phyloP scores from a whole-genome alignment of 2,113 vertebrate genomes.

The Apeltes quadracus region DNA sequence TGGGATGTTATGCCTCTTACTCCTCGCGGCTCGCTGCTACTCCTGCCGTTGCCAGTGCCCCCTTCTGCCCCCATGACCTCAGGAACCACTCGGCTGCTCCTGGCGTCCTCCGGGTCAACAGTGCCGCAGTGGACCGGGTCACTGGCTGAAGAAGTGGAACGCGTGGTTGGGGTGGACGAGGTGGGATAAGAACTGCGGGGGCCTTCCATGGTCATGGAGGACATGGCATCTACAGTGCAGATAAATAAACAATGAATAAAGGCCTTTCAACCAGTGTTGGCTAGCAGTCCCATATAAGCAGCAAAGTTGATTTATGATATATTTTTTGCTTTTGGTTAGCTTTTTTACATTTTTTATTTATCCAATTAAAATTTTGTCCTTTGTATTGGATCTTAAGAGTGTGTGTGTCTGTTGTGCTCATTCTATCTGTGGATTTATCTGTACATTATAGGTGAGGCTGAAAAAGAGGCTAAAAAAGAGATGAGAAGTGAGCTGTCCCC shows the following conservation, averaged over 20 bases:
- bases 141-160: slow-evolving; percentile 89
- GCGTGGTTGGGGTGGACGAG: slow-evolving; percentile 94
- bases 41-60: slow-evolving; percentile 47
- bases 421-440: slow-evolving; percentile 13
- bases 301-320: slow-evolving; percentile 68
- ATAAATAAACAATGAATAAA: slow-evolving; percentile 94
- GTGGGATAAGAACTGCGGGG: slow-evolving; percentile 98
- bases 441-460: slow-evolving; percentile 18
- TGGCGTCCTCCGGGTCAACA: slow-evolving; percentile 86
- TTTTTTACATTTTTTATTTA: slow-evolving; percentile 28
- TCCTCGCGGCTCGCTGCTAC: slow-evolving; percentile 57
- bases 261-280: slow-evolving; percentile 81
- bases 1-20: slow-evolving; percentile 81
- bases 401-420: slow-evolving; percentile 24
- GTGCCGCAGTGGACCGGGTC: slow-evolving; percentile 88
- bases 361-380: slow-evolving; percentile 57
- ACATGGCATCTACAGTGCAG: slow-evolving; percentile 97
- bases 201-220: slow-evolving; percentile 97
- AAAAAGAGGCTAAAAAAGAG: slow-evolving; percentile 9
- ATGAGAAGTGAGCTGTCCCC: slow-evolving; percentile 32
- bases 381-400: slow-evolving; percentile 61
- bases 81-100: slow-evolving; percentile 81
- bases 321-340: slow-evolving; percentile 30
- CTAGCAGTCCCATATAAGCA: slow-evolving; percentile 92
- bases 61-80: slow-evolving; percentile 65